phyloP scores from a whole-genome alignment of 2,888 invertebrate genomes.

The Proisotoma minuta region DNA sequence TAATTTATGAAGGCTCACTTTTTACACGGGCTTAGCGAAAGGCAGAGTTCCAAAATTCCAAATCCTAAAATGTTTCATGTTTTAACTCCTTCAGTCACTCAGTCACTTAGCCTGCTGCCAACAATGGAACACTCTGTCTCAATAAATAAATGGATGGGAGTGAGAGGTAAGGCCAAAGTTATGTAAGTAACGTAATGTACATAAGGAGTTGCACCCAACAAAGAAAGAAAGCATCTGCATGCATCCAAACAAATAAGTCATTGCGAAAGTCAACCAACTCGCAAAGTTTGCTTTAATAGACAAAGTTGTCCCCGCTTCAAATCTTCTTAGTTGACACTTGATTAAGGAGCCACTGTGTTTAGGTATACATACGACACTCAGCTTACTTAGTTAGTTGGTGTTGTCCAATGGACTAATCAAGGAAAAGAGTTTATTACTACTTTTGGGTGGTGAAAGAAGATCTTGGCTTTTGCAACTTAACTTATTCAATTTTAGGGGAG shows the following conservation, averaged over 20 bases:
- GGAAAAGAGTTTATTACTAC: no score
- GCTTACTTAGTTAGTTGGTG: no score
- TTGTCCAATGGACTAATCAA: no score
- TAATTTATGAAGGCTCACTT: no score
- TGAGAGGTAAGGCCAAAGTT: background rate
- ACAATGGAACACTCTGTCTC: conserved; percentile 46
- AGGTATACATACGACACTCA: no score
- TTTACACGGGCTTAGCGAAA: background rate
- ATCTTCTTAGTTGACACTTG: conserved; percentile 42
- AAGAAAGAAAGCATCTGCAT: conserved; percentile 37
- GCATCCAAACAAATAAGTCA: conserved; percentile 46
- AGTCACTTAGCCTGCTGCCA: no score
- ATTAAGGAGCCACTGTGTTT: no score
- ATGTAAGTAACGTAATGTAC: background rate
- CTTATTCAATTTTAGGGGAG: no score
- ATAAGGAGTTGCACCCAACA: conserved; percentile 36
- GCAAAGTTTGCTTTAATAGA: conserved; percentile 41
- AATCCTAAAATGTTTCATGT: background rate
- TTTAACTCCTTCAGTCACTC: background rate
- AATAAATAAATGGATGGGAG: conserved; percentile 35
- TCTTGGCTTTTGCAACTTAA: no score
- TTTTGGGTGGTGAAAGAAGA: no score
- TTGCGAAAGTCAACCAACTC: conserved; percentile 41
- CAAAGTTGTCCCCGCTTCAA: no score
- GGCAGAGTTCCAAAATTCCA: conserved; percentile 1